Conservation (phyloP, 2,888 invertebrate species). For the Aphidoletes aphidimyza region DNA sequence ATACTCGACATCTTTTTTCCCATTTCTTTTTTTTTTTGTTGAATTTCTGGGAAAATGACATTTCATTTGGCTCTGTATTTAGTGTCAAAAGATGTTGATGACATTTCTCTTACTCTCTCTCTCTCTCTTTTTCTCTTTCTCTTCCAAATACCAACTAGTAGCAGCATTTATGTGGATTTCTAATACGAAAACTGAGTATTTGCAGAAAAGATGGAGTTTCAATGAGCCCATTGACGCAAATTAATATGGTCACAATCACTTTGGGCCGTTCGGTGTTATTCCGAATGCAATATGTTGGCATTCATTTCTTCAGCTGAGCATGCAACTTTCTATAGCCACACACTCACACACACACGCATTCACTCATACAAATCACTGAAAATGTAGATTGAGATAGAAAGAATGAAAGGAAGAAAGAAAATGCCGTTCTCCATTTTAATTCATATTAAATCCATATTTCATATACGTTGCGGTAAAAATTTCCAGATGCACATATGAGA, state of each 20-base stretch:
- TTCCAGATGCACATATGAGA: neutral
- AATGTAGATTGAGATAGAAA: too few relatives aligned
- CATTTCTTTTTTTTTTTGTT: too few relatives aligned
- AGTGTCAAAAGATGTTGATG: slow-evolving; percentile 12
- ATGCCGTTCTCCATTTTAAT: slow-evolving; percentile 42
- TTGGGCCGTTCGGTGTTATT: too few relatives aligned
- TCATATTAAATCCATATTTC: slow-evolving; percentile 54
- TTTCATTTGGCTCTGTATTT: neutral
- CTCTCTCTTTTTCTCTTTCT: too few relatives aligned
- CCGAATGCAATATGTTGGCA: too few relatives aligned
- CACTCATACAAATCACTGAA: neutral
- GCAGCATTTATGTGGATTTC: neutral
- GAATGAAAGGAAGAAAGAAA: neutral
- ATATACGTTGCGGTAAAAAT: slow-evolving; percentile 26
- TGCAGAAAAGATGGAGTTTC: slow-evolving; percentile 31
- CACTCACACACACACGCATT: neutral
- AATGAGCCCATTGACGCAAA: slow-evolving; percentile 31
- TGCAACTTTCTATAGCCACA: neutral
- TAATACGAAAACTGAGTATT: neutral
- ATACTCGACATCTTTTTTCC: too few relatives aligned
- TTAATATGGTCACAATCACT: slow-evolving; percentile 51
- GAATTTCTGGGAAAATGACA: neutral
- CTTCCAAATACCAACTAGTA: too few relatives aligned
- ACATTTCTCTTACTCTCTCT: too few relatives aligned
- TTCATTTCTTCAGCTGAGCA: neutral